phyloP scores from a whole-genome alignment of 2,113 vertebrate species.

The Calyptommatus sinebrachiatus region DNA sequence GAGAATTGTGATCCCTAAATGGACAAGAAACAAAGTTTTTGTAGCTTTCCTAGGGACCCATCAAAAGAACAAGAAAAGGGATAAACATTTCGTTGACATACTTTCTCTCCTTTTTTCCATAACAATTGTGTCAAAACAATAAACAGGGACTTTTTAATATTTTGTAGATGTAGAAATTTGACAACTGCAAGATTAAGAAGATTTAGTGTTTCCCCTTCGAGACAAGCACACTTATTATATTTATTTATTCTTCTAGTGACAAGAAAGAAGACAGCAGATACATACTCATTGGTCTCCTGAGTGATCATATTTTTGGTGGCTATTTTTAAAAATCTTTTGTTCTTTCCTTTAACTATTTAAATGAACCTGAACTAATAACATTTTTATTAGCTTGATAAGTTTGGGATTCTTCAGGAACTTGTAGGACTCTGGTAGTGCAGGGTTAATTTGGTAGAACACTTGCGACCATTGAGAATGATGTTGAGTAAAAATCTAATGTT shows the following conservation, averaged over 20 bases:
- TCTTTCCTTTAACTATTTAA: neutral
- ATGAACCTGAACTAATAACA: neutral
- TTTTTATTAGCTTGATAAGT: neutral
- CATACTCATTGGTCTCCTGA: neutral
- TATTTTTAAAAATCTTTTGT: neutral
- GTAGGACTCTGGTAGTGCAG: neutral
- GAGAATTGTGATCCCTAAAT: neutral
- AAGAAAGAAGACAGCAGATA: slow-evolving; percentile 3
- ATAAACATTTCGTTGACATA: neutral
- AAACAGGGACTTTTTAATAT: neutral
- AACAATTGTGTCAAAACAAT: neutral
- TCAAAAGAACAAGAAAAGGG: slow-evolving; percentile 27
- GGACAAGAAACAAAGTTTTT: neutral
- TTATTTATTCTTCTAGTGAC: neutral
- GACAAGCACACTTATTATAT: neutral
- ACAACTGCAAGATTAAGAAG: neutral
- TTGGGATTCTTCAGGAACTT: neutral
- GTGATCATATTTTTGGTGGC: neutral
- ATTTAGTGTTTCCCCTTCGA: neutral
- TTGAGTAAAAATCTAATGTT: too few relatives aligned
- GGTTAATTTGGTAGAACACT: too few relatives aligned
- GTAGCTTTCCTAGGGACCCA: neutral
- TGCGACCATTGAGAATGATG: too few relatives aligned
- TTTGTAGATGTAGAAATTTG: slow-evolving; percentile 6
- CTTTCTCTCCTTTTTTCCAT: neutral